Percentiles rank a stretch among this genome's conserved stretches.
Conservation (phyloP, 2,888 invertebrate species). For the Ptychoptera contaminata region DNA sequence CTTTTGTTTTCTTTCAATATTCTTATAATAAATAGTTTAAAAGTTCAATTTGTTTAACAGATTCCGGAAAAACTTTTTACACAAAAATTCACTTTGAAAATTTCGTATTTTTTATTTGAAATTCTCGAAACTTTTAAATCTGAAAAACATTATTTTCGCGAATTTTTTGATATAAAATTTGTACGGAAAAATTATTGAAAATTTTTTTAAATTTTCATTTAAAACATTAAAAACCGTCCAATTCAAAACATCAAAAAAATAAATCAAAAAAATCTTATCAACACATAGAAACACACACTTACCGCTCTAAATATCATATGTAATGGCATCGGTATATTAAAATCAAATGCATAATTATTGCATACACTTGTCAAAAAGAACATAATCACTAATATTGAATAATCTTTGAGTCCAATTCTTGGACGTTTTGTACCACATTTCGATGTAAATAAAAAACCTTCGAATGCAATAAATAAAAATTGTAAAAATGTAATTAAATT, state of each 20-base stretch:
- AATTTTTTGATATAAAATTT: too few relatives aligned
- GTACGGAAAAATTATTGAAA: too few relatives aligned
- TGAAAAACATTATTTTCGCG: too few relatives aligned
- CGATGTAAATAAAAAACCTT: constrained; percentile 73
- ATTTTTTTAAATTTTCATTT: neutral
- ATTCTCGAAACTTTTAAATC: too few relatives aligned
- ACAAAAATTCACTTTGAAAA: too few relatives aligned
- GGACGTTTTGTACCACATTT: constrained; percentile 70
- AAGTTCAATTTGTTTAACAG: too few relatives aligned
- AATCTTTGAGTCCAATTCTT: constrained; percentile 61
- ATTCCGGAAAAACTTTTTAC: too few relatives aligned
- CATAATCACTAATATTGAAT: constrained; percentile 65
- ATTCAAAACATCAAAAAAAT: too few relatives aligned
- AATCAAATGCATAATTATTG: constrained; percentile 90
- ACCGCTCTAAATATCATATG: constrained; percentile 97
- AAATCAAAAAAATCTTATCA: neutral
- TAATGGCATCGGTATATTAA: constrained; percentile 93
- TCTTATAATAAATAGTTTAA: too few relatives aligned
- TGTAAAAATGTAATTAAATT: constrained; percentile 92
- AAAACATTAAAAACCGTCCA: too few relatives aligned
- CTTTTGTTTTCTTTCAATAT: too few relatives aligned
- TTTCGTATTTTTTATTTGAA: too few relatives aligned
- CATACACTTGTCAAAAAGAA: constrained; percentile 86
- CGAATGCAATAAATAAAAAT: constrained; percentile 76
- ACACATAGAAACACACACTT: constrained; percentile 30